phyloP scores from a whole-genome alignment of 2,888 invertebrate species.

The Tineola bisselliella region DNA sequence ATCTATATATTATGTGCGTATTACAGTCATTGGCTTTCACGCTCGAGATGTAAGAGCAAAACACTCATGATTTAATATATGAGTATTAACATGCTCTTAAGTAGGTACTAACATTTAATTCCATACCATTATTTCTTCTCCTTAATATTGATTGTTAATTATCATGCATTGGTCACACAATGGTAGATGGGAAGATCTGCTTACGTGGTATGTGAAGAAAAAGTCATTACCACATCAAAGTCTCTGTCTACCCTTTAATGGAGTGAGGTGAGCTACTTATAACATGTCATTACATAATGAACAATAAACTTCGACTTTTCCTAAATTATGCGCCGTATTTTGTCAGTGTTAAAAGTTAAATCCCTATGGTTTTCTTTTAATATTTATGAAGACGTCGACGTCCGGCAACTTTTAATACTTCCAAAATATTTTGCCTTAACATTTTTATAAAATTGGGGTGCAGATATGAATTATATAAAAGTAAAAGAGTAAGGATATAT shows the following conservation, averaged over 20 bases:
- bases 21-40: neutral
- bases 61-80: neutral
- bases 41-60: neutral
- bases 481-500: neutral
- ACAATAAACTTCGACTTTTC: constrained; percentile 22
- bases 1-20: too few species aligned
- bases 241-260: too few species aligned
- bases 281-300: too few species aligned
- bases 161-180: too few species aligned
- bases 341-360: constrained; percentile 38
- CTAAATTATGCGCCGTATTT: constrained; percentile 32
- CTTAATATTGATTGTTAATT: too few species aligned
- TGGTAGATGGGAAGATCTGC: too few species aligned
- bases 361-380: constrained; percentile 48
- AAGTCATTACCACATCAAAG: too few species aligned
- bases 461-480: neutral
- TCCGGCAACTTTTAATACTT: constrained; percentile 49
- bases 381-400: constrained; percentile 49
- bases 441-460: neutral
- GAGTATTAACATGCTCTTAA: neutral
- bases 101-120: neutral
- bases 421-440: constrained; percentile 28
- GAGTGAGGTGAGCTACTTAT: constrained; percentile 22
- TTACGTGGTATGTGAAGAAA: too few species aligned
- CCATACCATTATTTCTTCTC: too few species aligned